Conservation (phyloP, 2,113 vertebrate genomes). For the Acrocephalus arundinaceus region DNA sequence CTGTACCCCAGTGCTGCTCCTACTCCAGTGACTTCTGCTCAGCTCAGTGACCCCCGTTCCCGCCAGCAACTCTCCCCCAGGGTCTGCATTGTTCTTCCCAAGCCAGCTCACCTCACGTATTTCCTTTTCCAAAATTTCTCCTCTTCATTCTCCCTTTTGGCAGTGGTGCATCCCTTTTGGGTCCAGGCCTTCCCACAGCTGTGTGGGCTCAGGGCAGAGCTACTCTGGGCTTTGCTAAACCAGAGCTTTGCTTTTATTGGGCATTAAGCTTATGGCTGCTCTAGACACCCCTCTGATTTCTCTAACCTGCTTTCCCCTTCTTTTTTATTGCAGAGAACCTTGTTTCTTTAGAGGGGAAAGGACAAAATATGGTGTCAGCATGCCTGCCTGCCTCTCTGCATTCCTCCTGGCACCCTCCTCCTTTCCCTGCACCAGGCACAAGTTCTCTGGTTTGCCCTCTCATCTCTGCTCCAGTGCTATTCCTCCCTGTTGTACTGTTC, state of each 20-base stretch:
- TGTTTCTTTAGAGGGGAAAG: background rate
- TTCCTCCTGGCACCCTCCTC: background rate
- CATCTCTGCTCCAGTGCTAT: background rate
- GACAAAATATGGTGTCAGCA: fast-evolving
- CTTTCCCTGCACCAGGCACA: background rate
- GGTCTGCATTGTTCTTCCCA: background rate
- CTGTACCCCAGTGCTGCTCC: background rate
- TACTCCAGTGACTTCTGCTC: background rate
- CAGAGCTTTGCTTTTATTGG: background rate
- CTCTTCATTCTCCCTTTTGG: background rate
- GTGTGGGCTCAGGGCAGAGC: fast-evolving
- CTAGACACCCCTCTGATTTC: background rate
- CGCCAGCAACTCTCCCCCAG: background rate
- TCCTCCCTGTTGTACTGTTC: background rate
- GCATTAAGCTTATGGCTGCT: background rate
- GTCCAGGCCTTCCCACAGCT: background rate
- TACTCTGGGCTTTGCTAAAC: background rate
- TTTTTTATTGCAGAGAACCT: background rate
- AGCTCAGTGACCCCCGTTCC: background rate
- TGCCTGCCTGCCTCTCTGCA: background rate
- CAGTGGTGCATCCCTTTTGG: background rate
- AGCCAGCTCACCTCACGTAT: fast-evolving
- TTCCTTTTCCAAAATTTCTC: background rate
- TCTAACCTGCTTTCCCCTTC: background rate
- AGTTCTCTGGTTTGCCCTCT: background rate